Evolutionary conservation across 2,888 invertebrate genomes (phyloP), one percentile per base, ranked within the genome.

Genomic region (Cephus rjabovi): DNA sequence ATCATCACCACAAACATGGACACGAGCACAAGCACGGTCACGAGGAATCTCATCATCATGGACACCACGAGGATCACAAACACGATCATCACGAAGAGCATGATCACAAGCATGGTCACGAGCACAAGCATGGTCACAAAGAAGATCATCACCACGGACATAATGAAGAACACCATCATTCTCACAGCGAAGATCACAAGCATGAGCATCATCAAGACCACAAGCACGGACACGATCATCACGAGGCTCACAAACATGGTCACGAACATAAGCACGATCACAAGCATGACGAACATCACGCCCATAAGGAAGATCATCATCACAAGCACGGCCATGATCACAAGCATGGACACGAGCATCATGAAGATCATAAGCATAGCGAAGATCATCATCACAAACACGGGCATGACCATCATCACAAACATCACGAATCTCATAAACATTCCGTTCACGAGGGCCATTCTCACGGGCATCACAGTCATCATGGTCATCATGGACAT

Each of bases 11-110:
- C 76, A 84, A 88, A 30, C 89, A 89, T 34, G 84, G 86, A 0
- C 88, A 89, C 71, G 85, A 87, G 12, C 87, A 89, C 11, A 84
- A 84, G 1, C 88, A 90, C 33, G 84, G 85, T 0, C 89, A 90
- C 69, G 80, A 87, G 4, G 85, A 88, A 56, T 84, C 87, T 0
- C 88, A 88, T 74, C 81, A 77, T 40, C 85, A 83, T 73, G 78
- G 77, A 0, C 85, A 84, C 77, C 80, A 84, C 69, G 83, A 85
- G 35, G 83, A 86, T 69, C 85, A 85, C 33, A 83, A 83, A 23
- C 86, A 88, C n/a, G 85, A 79, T 6, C 89, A 89, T 78, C 81
- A 87, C 4, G 83, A 87, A 73, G 81, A 86, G 0, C 87, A 88
- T 73, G 80, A 83, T 12, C 83, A 89, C 37, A 83, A 86, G 23